Base-by-base conservation (phyloP, 2,113 vertebrate genomes). In the Myrmecobius fasciatus region DNA sequence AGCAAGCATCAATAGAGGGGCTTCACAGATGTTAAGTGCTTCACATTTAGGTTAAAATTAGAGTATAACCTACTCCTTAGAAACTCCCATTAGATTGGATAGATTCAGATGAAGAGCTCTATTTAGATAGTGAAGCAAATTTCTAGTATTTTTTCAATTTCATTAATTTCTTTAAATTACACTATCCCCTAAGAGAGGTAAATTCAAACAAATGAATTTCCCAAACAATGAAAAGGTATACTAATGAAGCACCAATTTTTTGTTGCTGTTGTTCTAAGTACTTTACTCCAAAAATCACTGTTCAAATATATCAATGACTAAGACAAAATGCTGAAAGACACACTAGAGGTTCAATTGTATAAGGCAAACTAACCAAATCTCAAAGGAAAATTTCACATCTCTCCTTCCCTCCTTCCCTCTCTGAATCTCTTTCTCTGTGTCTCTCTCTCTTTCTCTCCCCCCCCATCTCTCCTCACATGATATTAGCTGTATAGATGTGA, bases 41-140 rank as follows among this genome's bases (percentile, higher is more conserved):
- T 24, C 2, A 26, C 2, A 0, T 9, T 0, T 43, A 92, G n/a
- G 52, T 8, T 6, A 75, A 75, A 4, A 0, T 1, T 25, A 60
- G 51, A 28, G 43, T 36, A 56, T 12, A 24, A 3, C n/a, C 89
- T 1, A 0, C 25, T 0, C 52, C 89, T 49, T 43, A 28, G 47
- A 17, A 0, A 3, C 54, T 26, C 89, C 49, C 12, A 8, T 0
- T 3, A 67, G 49, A n/a, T 17, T 0, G 3, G 60, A 52, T 25
- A 94, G 25, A 9, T 83, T 43, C n/a, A 43, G 17, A 83, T 43
- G 6, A 83, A 83, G 60, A 83, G n/a, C n/a, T 43, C 6, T 8
- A 83, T n/a, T 2, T 75, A 75, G 36, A 14, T 22, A 8, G n/a
- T 83, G 67, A n/a, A 75, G 60, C 36, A 75, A n/a, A 75, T 75